phyloP scores from a whole-genome alignment of 2,113 vertebrate genomes.

The Cochlearius cochlearius region DNA sequence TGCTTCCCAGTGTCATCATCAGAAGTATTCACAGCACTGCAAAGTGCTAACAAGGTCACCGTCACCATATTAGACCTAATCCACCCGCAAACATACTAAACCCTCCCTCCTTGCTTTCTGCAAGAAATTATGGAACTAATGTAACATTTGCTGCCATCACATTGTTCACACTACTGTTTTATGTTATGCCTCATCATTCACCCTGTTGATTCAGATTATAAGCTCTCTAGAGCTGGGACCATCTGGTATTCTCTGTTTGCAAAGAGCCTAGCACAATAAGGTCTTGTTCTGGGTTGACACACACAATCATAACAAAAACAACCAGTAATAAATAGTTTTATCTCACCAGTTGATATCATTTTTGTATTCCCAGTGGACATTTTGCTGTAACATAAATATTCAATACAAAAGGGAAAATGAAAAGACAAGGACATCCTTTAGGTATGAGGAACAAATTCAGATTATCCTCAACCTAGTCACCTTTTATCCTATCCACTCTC shows the following conservation, averaged over 20 bases:
- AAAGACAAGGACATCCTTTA: not conserved
- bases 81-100: not conserved
- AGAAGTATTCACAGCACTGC: not conserved
- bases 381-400: not conserved
- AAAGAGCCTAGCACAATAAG: not conserved
- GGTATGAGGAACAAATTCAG: not conserved
- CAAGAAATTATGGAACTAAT: not conserved
- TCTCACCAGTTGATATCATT: not conserved
- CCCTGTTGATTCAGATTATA: constrained; percentile 22
- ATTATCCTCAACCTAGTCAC: not conserved
- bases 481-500: not conserved
- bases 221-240: constrained; percentile 14
- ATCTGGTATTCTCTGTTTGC: constrained; percentile 12
- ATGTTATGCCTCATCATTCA: constrained; percentile 4
- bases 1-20: not conserved
- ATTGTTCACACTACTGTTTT: constrained; percentile 18
- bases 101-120: not conserved
- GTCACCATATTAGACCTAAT: not conserved
- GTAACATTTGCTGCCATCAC: constrained; percentile 26
- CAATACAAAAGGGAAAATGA: not conserved
- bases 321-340: constrained; percentile 19
- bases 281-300: not conserved
- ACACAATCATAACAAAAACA: not conserved
- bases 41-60: not conserved
- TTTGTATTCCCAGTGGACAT: not conserved